Evolutionary conservation across 2,888 invertebrate genomes (phyloP).

Genomic region (Cephus spinipes): DNA sequence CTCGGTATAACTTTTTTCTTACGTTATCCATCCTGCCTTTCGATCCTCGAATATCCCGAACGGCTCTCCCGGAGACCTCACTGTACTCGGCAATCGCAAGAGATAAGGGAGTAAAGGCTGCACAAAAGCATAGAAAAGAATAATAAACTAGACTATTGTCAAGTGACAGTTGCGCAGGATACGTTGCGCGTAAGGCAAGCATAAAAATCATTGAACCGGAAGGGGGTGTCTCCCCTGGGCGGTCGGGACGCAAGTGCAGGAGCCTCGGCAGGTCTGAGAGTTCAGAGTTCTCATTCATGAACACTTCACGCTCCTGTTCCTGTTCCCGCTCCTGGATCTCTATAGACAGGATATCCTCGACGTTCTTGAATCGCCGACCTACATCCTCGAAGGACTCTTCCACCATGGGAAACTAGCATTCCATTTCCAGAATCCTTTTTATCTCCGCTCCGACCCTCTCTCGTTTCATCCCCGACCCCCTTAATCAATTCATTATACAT

Average conservation of each 20-base stretch:
- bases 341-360: slow-evolving; percentile 60
- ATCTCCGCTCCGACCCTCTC: not conserved
- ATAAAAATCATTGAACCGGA: slow-evolving; percentile 54
- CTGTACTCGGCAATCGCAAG: not conserved
- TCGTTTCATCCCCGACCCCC: no score
- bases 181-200: slow-evolving; percentile 32
- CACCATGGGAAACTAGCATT: slow-evolving; percentile 6
- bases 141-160: slow-evolving; percentile 22
- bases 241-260: slow-evolving; percentile 57
- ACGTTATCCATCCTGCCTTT: no score
- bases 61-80: no score
- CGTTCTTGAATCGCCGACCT: slow-evolving; percentile 56
- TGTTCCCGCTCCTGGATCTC: slow-evolving; percentile 36
- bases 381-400: slow-evolving; percentile 37
- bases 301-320: slow-evolving; percentile 43
- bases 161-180: slow-evolving; percentile 39
- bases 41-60: no score
- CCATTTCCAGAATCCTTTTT: not conserved
- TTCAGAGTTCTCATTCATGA: slow-evolving; percentile 42
- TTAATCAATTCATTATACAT: no score
- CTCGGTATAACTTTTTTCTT: no score
- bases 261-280: slow-evolving; percentile 39
- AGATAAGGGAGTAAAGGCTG: slow-evolving; percentile 10
- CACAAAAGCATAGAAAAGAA: not conserved
- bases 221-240: slow-evolving; percentile 56